Evolutionary conservation across 1,140 invertebrate species (phyloP).

Genomic region (Caerostris darwini): DNA sequence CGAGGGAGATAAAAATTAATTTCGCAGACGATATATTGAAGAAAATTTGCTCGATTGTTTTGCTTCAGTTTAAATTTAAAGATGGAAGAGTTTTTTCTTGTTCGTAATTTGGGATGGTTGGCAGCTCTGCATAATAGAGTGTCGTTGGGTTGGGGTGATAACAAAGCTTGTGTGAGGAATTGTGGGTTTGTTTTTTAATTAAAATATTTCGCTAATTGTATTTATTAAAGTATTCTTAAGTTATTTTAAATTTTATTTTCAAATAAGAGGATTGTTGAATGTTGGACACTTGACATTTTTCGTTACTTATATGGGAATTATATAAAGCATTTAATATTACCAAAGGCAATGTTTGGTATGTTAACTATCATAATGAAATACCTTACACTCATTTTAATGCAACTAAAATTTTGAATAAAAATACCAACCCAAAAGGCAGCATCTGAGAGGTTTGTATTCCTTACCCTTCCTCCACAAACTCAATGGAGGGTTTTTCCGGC

Average conservation of each 20-base stretch:
- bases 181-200: background rate
- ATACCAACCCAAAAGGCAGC: too few species aligned
- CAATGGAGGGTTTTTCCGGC: too few species aligned
- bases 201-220: background rate
- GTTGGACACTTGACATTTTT: background rate
- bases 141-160: background rate
- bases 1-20: slow-evolving; percentile 56
- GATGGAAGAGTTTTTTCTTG: background rate
- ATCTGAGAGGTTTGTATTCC: too few species aligned
- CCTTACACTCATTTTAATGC: too few species aligned
- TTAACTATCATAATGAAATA: too few species aligned
- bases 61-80: background rate
- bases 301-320: background rate
- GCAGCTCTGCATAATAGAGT: background rate
- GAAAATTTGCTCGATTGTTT: slow-evolving; percentile 19
- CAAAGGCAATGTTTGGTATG: too few species aligned
- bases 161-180: background rate
- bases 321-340: too few species aligned
- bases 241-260: background rate
- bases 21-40: slow-evolving; percentile 41
- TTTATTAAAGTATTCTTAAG: background rate
- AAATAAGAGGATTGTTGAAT: background rate
- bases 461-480: too few species aligned
- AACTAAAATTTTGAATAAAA: too few species aligned
- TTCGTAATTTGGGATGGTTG: background rate